Conservation (phyloP, 1,140 invertebrate genomes). For the Drosophila sturtevanti region DNA sequence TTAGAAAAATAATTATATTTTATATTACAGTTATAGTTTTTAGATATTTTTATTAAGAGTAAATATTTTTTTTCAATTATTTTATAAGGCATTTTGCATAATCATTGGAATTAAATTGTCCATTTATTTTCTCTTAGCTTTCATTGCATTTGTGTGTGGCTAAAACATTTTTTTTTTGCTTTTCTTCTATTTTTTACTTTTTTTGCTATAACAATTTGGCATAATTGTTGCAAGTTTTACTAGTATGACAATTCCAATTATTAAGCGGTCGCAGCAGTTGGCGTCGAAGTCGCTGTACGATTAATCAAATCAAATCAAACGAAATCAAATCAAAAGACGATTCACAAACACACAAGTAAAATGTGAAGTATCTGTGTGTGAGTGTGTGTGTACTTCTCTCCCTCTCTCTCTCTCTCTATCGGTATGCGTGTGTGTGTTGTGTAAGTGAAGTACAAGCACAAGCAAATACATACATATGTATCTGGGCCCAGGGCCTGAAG, state of each 20-base stretch:
- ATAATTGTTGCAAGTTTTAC: constrained; percentile 70
- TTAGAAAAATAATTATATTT: too few relatives aligned
- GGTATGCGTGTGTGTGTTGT: constrained; percentile 14
- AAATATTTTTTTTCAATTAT: too few relatives aligned
- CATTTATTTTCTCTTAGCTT: too few relatives aligned
- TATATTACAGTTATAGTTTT: too few relatives aligned
- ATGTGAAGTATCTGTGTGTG: constrained; percentile 16
- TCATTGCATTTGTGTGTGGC: too few relatives aligned
- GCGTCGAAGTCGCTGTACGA: constrained; percentile 59
- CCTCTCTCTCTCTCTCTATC: constrained; percentile 20
- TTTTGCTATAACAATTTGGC: constrained; percentile 42
- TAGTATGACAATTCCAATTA: constrained; percentile 60
- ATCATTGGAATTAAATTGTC: too few relatives aligned
- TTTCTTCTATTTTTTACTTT: too few relatives aligned
- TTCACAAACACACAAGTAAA: constrained; percentile 63
- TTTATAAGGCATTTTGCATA: too few relatives aligned
- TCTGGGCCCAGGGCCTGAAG: constrained; percentile 18
- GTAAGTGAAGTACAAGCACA: not conserved
- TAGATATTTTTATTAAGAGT: too few relatives aligned
- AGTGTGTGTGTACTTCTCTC: not conserved
- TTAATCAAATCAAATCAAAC: constrained; percentile 81
- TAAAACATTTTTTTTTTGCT: too few relatives aligned
- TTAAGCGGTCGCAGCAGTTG: constrained; percentile 40
- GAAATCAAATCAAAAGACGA: constrained; percentile 78
- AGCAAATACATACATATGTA: not conserved